Base-by-base conservation (phyloP, 1,140 invertebrate species). In the Anoplolepis gracilipes region DNA sequence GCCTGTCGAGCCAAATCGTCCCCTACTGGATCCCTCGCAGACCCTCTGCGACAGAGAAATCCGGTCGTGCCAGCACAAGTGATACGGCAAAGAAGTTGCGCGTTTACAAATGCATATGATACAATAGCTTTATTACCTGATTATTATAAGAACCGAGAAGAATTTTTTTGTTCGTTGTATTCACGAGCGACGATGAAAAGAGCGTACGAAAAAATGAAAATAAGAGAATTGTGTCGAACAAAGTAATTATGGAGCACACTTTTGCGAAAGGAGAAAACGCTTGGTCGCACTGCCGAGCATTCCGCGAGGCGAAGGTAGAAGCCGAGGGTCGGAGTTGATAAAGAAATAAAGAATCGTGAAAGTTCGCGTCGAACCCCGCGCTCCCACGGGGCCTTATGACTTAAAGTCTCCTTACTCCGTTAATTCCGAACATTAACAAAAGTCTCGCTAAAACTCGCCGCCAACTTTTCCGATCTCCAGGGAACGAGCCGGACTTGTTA, bases 341-440 rank as follows among this genome's bases (percentile, higher is more conserved):
- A 94, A 94, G 94, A 94, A 94, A 94, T 94, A 94, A 94, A 94
- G 94, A 94, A 94, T 94, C 91, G 93, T 92, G 90, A 92, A 94
- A 94, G 93, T 94, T 94, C 90, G 93, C 93, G 93, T 94, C 92
- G 93, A 94, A 94, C 90, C 92, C 89, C 87, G 86, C 84, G 87
- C 77, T 93, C 93, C 93, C 93, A 75, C 30, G 94, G 90, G 94
- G 91, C 92, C 94, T 94, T 94, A 94, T 94, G 94, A 94, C 94
- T 94, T 94, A 94, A 94, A 94, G 93, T 94, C 93, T 93, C 94
- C 93, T 94, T 94, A 94, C 94, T 94, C 93, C 94, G 93, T 94
- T 94, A 94, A 94, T 94, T 94, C 93, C 91, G 93, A 94, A 94
- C 94, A 94, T 94, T 94, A 94, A 94, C 94, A 94, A 94, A 94